These are phyloP conservation scores for Solen grandis DNA, from an alignment of 1,140 invertebrate genomes.

Conservation along the genomic window DNA sequence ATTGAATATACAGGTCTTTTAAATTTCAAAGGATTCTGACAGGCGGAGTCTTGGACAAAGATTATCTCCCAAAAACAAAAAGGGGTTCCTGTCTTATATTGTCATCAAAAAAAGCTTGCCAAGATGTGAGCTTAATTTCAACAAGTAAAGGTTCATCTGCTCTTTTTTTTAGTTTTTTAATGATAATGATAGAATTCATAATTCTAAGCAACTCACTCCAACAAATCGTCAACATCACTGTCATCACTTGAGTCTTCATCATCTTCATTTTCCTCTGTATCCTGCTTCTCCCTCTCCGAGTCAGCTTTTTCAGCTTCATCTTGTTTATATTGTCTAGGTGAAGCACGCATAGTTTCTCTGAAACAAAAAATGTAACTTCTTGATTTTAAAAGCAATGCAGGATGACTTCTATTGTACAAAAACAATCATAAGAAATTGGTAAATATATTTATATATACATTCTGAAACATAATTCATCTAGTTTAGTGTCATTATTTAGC, in stretches of 20 bases:
- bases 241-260: slow-evolving; percentile 20
- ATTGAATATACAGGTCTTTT: too few relatives aligned
- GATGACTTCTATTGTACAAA: not conserved
- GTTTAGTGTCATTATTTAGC: not conserved
- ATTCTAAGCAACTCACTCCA: slow-evolving; percentile 16
- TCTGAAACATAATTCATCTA: not conserved
- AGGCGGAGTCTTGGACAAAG: not conserved
- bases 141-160: not conserved
- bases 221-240: slow-evolving; percentile 39
- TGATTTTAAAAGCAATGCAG: too few relatives aligned
- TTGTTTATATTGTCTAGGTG: not conserved
- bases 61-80: not conserved
- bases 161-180: not conserved
- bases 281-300: slow-evolving; percentile 41
- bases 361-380: not conserved
- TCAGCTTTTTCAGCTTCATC: slow-evolving; percentile 5
- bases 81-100: not conserved
- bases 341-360: not conserved
- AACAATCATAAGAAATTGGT: not conserved
- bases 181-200: not conserved
- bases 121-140: not conserved
- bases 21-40: not conserved
- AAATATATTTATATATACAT: not conserved
- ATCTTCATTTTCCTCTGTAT: slow-evolving; percentile 46
- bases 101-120: not conserved